Base-by-base conservation (phyloP, 2,113 vertebrate genomes). In the Lepisosteus osseus region DNA sequence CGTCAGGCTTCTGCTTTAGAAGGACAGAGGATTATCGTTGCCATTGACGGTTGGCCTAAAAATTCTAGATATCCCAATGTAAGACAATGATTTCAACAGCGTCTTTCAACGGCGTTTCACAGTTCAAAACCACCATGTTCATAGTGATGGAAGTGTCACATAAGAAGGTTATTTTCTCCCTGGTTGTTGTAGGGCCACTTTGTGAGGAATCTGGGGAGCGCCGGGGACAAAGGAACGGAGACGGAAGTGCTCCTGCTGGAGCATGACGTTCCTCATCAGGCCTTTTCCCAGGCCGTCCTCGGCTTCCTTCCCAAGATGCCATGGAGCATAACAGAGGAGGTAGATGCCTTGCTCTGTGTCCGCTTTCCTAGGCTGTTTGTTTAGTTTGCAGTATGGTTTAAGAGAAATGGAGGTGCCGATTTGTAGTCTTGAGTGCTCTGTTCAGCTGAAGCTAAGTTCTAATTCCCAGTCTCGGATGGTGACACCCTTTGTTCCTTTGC, bases 11-110 rank as follows among this genome's bases (percentile, higher is more conserved):
- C 94, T 62, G 73, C 85, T 0, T 81, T 99, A 79, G 93, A 92
- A 63, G 96, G 95, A 57, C 94, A 95, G 72, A 95, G 96, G 86
- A 99, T 99, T 80, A 94, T 99, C 81, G 97, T 99, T 81, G 93
- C 96, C 74, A 93, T 98, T 68, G 97, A 99, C 0, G 97, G 96
- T 29, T 99, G 97, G 97, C 96, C 96, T 43, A 96, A 88, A 87
- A 89, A 95, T 87, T 99, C 97, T 63, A 94, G 97, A 86, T 99
- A 99, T 78, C 97, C 97, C 74, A 98, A 98, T 72, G 97, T 99
- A 87, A 90, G 93, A 51, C 29, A 29, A 29, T 29, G 29, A 29
- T 29, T 29, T 29, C 29, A 29, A 1, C 29, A 29, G 29, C 29
- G 29, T 51, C 47, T 6, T 51, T 51, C 9, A 51, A 51, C 5